These are phyloP conservation scores for Wiebesia pumilae DNA, from an alignment of 1,140 invertebrate genomes.

Conservation along the genomic window DNA sequence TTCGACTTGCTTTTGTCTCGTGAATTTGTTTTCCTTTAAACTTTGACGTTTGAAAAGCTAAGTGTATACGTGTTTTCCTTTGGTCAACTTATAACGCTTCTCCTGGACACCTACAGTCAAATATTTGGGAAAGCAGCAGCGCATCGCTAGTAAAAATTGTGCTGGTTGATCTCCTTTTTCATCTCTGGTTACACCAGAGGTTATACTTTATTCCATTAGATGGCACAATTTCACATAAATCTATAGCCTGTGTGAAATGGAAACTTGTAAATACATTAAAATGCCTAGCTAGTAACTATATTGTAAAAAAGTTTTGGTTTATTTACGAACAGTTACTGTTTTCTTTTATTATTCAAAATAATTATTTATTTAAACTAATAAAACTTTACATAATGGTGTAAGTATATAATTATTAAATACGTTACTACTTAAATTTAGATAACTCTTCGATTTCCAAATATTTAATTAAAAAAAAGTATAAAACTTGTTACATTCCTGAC, in stretches of 20 bases:
- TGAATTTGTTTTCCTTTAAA: too few relatives aligned
- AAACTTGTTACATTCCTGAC: neutral
- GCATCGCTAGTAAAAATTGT: too few relatives aligned
- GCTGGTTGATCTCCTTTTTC: too few relatives aligned
- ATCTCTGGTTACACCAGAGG: too few relatives aligned
- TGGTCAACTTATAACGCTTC: too few relatives aligned
- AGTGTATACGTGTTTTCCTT: too few relatives aligned
- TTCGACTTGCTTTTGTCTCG: too few relatives aligned
- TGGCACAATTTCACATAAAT: neutral
- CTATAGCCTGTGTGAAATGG: neutral
- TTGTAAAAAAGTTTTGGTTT: slow-evolving; percentile 16
- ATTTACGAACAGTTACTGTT: neutral
- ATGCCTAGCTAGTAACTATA: neutral
- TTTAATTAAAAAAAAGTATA: neutral
- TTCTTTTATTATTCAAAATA: neutral
- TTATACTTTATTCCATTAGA: neutral
- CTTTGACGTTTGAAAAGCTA: too few relatives aligned
- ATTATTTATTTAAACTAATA: neutral
- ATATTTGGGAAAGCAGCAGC: too few relatives aligned
- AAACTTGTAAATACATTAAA: neutral
- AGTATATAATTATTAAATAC: slow-evolving; percentile 17
- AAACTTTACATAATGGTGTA: slow-evolving; percentile 13
- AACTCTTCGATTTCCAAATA: neutral
- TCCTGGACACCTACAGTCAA: too few relatives aligned
- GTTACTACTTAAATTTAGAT: neutral